Percentiles rank a stretch among this genome's conserved stretches.
Conservation (phyloP, 2,797 vertebrate species). For the Manis crassicaudata region DNA sequence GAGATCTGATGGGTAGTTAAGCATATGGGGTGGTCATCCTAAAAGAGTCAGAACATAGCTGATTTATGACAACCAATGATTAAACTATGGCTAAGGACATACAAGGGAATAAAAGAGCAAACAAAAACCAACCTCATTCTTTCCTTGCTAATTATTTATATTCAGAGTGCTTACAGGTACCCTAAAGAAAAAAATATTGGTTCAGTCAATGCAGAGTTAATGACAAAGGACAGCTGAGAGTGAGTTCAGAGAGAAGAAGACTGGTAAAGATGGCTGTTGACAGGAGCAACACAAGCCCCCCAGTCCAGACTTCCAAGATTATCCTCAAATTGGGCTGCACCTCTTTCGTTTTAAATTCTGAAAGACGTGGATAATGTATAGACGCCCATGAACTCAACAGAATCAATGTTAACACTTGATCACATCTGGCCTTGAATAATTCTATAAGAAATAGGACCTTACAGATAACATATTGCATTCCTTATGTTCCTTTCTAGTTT, state of each 20-base stretch:
- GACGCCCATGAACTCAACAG: background rate
- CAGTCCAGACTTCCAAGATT: background rate
- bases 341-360: background rate
- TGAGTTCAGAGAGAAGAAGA: background rate
- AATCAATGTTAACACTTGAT: background rate
- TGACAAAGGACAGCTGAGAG: background rate
- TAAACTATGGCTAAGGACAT: background rate
- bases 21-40: background rate
- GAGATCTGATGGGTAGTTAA: background rate
- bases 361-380: background rate
- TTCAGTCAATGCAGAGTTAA: background rate
- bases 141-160: background rate
- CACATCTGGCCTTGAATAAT: background rate
- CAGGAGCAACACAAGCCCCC: rapidly evolving
- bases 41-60: background rate
- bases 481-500: background rate
- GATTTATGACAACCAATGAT: background rate
- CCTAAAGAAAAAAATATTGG: background rate
- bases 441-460: background rate
- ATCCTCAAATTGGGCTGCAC: background rate
- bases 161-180: background rate
- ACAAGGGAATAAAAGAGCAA: background rate
- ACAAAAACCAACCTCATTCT: background rate
- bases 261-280: background rate
- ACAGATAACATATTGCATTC: background rate